Evolutionary conservation across 2,888 invertebrate species (phyloP).

Genomic region (Limenitis camilla): DNA sequence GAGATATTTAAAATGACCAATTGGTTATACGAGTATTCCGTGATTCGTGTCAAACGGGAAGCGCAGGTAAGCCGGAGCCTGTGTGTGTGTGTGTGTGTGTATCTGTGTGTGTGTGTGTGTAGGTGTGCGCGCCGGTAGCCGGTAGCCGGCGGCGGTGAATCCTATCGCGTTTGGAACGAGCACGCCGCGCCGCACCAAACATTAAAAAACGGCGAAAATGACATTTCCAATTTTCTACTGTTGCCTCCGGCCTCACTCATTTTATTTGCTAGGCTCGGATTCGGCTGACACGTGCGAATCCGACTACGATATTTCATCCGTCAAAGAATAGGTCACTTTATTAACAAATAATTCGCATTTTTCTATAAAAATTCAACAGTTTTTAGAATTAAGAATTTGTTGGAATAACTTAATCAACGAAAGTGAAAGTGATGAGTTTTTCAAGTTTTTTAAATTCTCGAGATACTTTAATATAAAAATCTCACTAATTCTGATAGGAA

Average conservation of each 20-base stretch:
- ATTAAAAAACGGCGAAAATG: constrained; percentile 75
- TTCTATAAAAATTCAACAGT: background rate
- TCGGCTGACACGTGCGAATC: constrained; percentile 56
- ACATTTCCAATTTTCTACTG: constrained; percentile 76
- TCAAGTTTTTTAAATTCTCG: too few species aligned
- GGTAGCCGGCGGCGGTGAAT: constrained; percentile 51
- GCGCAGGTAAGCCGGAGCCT: constrained; percentile 29
- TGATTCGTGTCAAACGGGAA: constrained; percentile 49
- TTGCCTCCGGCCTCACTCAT: constrained; percentile 68
- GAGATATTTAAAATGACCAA: constrained; percentile 48
- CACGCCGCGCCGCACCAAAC: constrained; percentile 56
- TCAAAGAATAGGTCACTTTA: constrained; percentile 63
- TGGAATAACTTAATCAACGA: too few species aligned
- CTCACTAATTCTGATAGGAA: too few species aligned
- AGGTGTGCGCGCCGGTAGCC: too few species aligned
- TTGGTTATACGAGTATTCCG: constrained; percentile 45
- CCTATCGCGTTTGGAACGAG: constrained; percentile 48
- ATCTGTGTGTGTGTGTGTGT: too few species aligned
- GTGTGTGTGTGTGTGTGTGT: too few species aligned
- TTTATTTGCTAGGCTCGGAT: constrained; percentile 67
- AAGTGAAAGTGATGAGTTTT: too few species aligned
- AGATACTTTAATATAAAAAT: too few species aligned
- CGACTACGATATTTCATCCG: constrained; percentile 61
- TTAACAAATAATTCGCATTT: constrained; percentile 55
- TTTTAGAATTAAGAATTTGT: background rate